Base-by-base conservation (phyloP, 2,888 invertebrate genomes). In the Amphiduros pacificus region DNA sequence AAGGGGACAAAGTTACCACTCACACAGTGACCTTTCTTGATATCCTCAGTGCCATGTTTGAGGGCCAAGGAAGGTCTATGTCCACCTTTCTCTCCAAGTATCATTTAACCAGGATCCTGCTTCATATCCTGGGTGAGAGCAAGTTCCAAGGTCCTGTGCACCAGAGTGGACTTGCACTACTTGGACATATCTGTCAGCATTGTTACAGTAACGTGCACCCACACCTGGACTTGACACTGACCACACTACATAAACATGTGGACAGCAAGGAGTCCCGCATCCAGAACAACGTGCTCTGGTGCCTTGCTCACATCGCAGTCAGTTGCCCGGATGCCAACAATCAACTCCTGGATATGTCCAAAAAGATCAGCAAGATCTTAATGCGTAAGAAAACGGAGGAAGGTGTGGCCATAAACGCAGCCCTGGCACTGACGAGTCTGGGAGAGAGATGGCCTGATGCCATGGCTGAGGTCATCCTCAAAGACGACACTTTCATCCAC, bases 121-220 rank as follows among this genome's bases (percentile, higher is more conserved):
- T 64, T 9, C 48, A 54, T 2, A 51, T 68, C 31, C 59, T 68
- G 3, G 26, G 36, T 50, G 27, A 29, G 29, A 14, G 17, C 5
- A 24, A 44, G 20, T 63, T 67, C 49, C 41, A 62, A n/a, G 55
- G 44, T 9, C 41, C 40, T 17, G 56, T 61, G 2, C 55, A 62
- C n/a, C 66, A 65, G 54, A 65, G 64, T n/a, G 36, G 51, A 2
- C 51, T 68, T 17, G 68, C 68, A 4, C 57, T 67, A 20, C 51
- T 68, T 17, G 68, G 68, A 3, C 66, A 68, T 50, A 27, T 68
- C 17, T 52, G 51, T 14, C 22, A 31, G 17, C 28, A 64, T 27
- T 53, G 50, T 48, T 29, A 32, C 32, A 3, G 26, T 31, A 32
- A 11, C 14, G 24, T 53, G 3, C 41, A 50, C 20, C 56, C 56